These are phyloP conservation scores for Proteles cristata DNA, from an alignment of 2,113 vertebrate species.

Conservation along the genomic window DNA sequence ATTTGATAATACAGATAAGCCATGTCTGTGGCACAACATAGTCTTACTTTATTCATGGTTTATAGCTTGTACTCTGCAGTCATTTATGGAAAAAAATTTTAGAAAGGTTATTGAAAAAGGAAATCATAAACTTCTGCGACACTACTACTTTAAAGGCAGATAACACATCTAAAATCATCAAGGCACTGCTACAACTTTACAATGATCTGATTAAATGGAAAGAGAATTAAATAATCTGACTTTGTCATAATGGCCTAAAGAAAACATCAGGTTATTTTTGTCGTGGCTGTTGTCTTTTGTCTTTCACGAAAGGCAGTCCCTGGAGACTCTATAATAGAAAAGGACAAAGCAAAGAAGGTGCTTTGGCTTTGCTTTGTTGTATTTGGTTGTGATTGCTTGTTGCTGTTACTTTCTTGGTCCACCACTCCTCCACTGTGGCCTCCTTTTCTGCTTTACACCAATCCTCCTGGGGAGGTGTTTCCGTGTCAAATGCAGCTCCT, in stretches of 20 bases:
- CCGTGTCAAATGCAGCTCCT: not conserved
- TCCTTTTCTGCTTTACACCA: not conserved
- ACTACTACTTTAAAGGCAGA: not conserved
- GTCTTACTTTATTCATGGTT: constrained; percentile 14
- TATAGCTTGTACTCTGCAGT: not conserved
- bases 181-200: not conserved
- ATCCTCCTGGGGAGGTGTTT: not conserved
- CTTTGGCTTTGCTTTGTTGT: not conserved
- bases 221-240: constrained; percentile 31
- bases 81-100: not conserved
- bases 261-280: constrained; percentile 26
- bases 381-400: not conserved
- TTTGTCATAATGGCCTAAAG: not conserved
- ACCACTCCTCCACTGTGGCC: not conserved
- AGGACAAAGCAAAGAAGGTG: not conserved
- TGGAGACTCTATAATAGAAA: not conserved
- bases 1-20: not conserved
- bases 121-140: not conserved
- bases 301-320: constrained; percentile 17
- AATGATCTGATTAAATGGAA: constrained; percentile 6
- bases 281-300: constrained; percentile 1
- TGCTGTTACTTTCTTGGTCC: not conserved
- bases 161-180: not conserved
- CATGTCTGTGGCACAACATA: not conserved
- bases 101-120: not conserved